Conservation (phyloP, 2,888 invertebrate species). For the Phorcus lineatus region DNA sequence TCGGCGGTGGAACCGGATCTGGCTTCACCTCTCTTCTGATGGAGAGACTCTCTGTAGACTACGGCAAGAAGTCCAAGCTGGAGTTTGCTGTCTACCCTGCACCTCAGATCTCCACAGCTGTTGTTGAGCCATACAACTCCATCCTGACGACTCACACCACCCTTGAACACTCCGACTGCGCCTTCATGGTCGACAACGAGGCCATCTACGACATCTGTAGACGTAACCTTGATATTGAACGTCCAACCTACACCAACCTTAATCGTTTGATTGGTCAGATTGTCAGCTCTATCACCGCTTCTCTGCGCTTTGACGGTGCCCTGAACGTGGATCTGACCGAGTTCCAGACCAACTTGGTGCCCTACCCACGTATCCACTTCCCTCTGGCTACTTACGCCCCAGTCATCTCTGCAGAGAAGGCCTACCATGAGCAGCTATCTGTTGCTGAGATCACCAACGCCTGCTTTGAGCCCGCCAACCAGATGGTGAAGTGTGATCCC, state of each 20-base stretch:
- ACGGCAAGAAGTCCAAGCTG: too few species aligned
- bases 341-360: slow-evolving; percentile 76
- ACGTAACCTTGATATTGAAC: slow-evolving; percentile 85
- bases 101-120: too few species aligned
- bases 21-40: too few species aligned
- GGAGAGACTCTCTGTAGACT: too few species aligned
- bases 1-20: too few species aligned
- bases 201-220: slow-evolving; percentile 92
- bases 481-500: slow-evolving; percentile 87
- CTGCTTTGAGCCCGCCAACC: slow-evolving; percentile 89
- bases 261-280: slow-evolving; percentile 96
- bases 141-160: slow-evolving; percentile 97
- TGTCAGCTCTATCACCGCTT: slow-evolving; percentile 76
- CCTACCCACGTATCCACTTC: slow-evolving; percentile 84
- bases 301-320: slow-evolving; percentile 77
- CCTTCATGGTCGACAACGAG: slow-evolving; percentile 97
- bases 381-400: slow-evolving; percentile 84
- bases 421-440: slow-evolving; percentile 87
- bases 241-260: slow-evolving; percentile 91
- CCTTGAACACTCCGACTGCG: slow-evolving; percentile 93
- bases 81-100: too few species aligned
- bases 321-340: slow-evolving; percentile 78
- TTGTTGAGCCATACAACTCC: slow-evolving; percentile 97
- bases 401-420: slow-evolving; percentile 66
- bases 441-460: slow-evolving; percentile 77